phyloP scores from a whole-genome alignment of 2,888 invertebrate species.

The Spilosoma lubricipeda region DNA sequence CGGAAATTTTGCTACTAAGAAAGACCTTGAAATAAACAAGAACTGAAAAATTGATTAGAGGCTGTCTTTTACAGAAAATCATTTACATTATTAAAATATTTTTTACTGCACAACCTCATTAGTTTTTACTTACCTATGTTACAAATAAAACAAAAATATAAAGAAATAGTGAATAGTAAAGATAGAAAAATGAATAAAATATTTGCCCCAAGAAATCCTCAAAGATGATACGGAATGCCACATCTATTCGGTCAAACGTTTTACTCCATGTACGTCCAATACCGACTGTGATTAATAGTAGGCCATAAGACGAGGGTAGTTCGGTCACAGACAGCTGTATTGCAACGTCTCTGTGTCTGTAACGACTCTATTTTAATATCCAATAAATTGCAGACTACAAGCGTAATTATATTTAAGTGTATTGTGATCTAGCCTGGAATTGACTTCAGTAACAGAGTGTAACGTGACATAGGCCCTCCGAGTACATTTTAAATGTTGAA shows the following conservation, averaged over 20 bases:
- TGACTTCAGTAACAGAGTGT: background rate
- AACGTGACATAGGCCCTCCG: background rate
- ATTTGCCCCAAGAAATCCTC: background rate
- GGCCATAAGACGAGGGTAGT: conserved; percentile 67
- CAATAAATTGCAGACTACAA: conserved; percentile 21
- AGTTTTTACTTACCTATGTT: background rate
- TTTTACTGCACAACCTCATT: background rate
- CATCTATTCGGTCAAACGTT: conserved; percentile 28
- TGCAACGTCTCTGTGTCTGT: conserved; percentile 57
- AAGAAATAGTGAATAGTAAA: background rate
- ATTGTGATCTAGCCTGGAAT: background rate
- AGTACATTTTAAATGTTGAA: no score
- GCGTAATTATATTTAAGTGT: background rate
- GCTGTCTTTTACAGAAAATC: no score
- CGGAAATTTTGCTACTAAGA: no score
- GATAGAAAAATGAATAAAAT: background rate
- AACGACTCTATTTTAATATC: conserved; percentile 35
- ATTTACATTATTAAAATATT: background rate
- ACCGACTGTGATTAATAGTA: conserved; percentile 69
- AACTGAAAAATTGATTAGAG: no score
- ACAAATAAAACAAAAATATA: background rate
- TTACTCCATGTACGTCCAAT: conserved; percentile 49
- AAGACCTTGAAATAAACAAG: no score
- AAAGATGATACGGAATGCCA: conserved; percentile 20
- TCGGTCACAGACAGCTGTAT: conserved; percentile 63